phyloP scores from a whole-genome alignment of 2,113 vertebrate species.

The Haemorhous mexicanus region DNA sequence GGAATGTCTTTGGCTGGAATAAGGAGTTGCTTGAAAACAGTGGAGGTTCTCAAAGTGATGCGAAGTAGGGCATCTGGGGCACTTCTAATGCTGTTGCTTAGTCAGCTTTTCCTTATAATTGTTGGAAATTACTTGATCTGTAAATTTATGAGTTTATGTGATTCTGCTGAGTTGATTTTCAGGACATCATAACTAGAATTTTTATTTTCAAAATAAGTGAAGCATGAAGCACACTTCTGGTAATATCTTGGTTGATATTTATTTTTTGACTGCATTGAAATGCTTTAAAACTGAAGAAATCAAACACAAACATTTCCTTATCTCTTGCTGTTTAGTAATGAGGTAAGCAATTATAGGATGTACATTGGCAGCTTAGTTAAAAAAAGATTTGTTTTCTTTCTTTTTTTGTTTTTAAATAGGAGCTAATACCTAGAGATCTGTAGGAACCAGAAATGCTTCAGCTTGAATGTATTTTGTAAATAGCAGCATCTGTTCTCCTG shows the following conservation, averaged over 20 bases:
- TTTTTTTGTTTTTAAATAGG: neutral
- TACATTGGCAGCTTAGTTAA: neutral
- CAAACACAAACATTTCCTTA: neutral
- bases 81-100: neutral
- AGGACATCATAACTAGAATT: neutral
- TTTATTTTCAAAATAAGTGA: neutral
- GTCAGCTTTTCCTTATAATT: neutral
- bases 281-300: neutral
- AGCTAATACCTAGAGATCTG: neutral
- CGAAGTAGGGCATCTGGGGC: neutral
- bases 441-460: neutral
- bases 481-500: slow-evolving; percentile 3
- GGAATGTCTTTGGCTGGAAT: neutral
- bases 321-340: neutral
- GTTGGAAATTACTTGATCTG: neutral
- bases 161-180: neutral
- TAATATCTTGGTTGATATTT: neutral
- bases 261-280: neutral
- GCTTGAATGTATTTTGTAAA: neutral
- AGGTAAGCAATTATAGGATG: neutral
- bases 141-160: neutral
- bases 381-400: neutral
- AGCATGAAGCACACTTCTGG: neutral
- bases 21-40: neutral
- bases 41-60: neutral